A percentile compares a stretch with the other conserved stretches of the same genome.
phyloP scores from a whole-genome alignment of 2,888 invertebrate species.

The Thymelicus lineola region DNA sequence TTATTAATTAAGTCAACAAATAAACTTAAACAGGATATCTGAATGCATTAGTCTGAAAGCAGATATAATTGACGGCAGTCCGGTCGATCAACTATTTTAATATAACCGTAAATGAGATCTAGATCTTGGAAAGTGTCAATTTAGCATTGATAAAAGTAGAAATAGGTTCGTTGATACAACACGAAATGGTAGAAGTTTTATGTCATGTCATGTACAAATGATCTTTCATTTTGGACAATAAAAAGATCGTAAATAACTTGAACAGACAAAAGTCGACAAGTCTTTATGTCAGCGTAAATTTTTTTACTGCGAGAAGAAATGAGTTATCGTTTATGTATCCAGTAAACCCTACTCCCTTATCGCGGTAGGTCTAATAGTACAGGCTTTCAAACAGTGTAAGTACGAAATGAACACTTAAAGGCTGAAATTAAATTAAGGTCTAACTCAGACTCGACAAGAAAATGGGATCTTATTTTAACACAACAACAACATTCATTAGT shows the following conservation, averaged over 20 bases:
- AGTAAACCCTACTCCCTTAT: slow-evolving; percentile 1
- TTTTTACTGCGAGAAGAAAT: slow-evolving; percentile 39
- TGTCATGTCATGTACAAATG: slow-evolving; percentile 38
- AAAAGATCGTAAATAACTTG: slow-evolving; percentile 42
- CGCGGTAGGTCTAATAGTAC: neutral
- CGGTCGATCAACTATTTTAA: too few species aligned
- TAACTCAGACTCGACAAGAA: slow-evolving; percentile 13
- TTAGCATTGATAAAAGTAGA: neutral
- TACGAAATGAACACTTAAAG: slow-evolving; percentile 48
- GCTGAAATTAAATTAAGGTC: slow-evolving; percentile 61
- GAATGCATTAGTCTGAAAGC: too few species aligned
- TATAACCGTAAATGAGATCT: neutral
- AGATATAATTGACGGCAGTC: too few species aligned
- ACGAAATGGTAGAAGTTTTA: slow-evolving; percentile 39
- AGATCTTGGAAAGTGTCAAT: neutral
- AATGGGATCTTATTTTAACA: too few species aligned
- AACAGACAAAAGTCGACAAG: slow-evolving; percentile 42
- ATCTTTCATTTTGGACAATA: slow-evolving; percentile 41
- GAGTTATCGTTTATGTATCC: slow-evolving; percentile 35
- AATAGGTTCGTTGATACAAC: slow-evolving; percentile 31
- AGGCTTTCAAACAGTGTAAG: slow-evolving; percentile 14
- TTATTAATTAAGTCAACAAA: too few species aligned
- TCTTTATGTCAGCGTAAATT: slow-evolving; percentile 40
- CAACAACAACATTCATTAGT: too few species aligned
- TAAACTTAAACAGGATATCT: too few species aligned